Base-by-base conservation (phyloP, 2,888 invertebrate species). In the Drosophila affinis region DNA sequence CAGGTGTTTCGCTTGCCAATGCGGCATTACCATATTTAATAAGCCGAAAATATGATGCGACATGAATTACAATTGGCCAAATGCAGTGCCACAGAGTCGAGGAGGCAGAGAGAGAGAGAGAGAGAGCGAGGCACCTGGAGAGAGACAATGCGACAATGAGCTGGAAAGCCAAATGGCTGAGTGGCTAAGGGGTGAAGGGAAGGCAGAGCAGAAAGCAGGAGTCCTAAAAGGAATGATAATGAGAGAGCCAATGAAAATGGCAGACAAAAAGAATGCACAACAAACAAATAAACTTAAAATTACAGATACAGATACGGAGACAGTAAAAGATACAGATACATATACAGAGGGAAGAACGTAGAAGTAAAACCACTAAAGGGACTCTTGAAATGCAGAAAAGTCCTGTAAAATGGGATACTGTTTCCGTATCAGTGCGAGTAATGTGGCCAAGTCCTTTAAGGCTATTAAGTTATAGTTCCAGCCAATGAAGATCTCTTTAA, bases 21-120 rank as follows among this genome's bases (percentile, higher is more conserved):
- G 60, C 55, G 60, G 62, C 70, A 75, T 75, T 75, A 70, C 76
- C 76, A 75, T 75, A 75, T 70, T 63, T 71, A 75, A 76, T 75
- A 71, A 71, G 74, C 56, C 74, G 45, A 60, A 67, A 39, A 67
- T 58, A 67, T 71, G 53, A 71, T 70, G 72, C 77, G 75, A 72
- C 64, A 65, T 70, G 70, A 65, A 77, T 74, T 56, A 77, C 73
- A 77, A 77, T 70, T 67, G 57, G 60, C 57, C 49, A 64, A 39
- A 63, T 67, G 72, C 74, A 72, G 58, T 57, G 48, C 69, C 74
- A 72, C 18, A 18, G 18, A 18, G 18, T 18, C 18, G 18, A 18
- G 18, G 18, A 18, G 18, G 18, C 18, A 18, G 18, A 18, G 18
- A 18, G 18, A 18, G 18, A 18, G 18, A 18, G 18, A 18, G 18